A percentile compares a stretch with the other conserved stretches of the same genome.
Evolutionary conservation across 2,113 vertebrate species (phyloP).

Genomic region (Poeciliopsis prolifica): DNA sequence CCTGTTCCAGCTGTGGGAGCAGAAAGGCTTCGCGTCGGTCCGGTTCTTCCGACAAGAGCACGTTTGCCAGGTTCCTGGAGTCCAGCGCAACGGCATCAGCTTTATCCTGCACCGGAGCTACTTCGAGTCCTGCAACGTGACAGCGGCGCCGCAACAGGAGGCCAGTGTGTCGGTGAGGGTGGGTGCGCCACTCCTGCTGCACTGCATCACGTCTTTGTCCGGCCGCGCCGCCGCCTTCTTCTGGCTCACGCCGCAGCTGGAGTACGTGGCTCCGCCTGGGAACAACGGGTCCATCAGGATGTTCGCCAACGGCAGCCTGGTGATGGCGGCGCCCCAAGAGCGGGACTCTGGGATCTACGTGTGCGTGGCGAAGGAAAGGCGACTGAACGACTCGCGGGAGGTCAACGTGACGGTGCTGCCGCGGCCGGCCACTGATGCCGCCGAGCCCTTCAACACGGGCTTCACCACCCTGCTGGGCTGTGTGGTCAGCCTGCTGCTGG

Average conservation of each 20-base stretch:
- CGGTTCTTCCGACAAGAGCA: constrained; percentile 85
- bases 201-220: constrained; percentile 79
- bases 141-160: constrained; percentile 37
- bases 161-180: constrained; percentile 66
- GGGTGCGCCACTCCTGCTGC: constrained; percentile 78
- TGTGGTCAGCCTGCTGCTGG: constrained; percentile 88
- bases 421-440: neutral
- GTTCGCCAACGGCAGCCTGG: constrained; percentile 86
- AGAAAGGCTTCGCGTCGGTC: constrained; percentile 82
- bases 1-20: constrained; percentile 86
- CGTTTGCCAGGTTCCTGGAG: constrained; percentile 83
- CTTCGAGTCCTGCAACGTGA: constrained; percentile 84
- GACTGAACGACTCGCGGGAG: constrained; percentile 84
- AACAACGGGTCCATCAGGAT: constrained; percentile 84
- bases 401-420: constrained; percentile 85
- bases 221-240: constrained; percentile 70
- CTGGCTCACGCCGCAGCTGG: constrained; percentile 86
- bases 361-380: constrained; percentile 84
- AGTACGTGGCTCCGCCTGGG: constrained; percentile 80
- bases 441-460: constrained; percentile 90
- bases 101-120: constrained; percentile 82
- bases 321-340: constrained; percentile 74
- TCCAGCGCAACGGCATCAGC: constrained; percentile 76
- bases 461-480: constrained; percentile 94
- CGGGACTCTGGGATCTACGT: constrained; percentile 88